A percentile compares a stretch with the other conserved stretches of the same genome.
Evolutionary conservation across 64 coral and sea anemone genomes (phyloP).

Genomic region (Actinia tenebrosa): DNA sequence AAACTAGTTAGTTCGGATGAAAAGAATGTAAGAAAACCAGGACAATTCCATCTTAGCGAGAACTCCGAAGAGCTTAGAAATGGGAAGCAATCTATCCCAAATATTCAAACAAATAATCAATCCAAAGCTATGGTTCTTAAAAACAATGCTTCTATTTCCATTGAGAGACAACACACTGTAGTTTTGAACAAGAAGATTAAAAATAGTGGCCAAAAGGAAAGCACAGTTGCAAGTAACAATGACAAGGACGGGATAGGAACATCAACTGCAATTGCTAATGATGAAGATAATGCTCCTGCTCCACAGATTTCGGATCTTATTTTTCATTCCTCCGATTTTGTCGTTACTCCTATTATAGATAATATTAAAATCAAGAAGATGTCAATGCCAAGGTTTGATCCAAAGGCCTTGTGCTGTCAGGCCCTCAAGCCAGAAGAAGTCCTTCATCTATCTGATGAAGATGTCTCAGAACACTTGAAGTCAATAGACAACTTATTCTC

Average conservation of each 20-base stretch:
- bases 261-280: not conserved
- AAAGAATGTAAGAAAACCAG: not conserved
- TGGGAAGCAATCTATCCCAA: not conserved
- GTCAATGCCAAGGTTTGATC: conserved; percentile 69
- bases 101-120: not conserved
- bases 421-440: conserved; percentile 79
- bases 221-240: conserved; percentile 9
- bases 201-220: conserved; percentile 13
- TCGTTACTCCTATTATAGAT: conserved; percentile 84
- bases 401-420: conserved; percentile 76
- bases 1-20: not conserved
- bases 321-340: conserved; percentile 85
- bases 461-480: conserved; percentile 60
- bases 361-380: conserved; percentile 87
- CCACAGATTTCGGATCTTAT: conserved; percentile 32
- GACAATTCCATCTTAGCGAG: not conserved
- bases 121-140: not conserved
- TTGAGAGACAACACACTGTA: not conserved
- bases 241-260: not conserved
- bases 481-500: conserved; percentile 50
- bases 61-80: conserved; percentile 11
- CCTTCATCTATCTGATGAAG: conserved; percentile 44
- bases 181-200: conserved; percentile 26
- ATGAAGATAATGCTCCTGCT: not conserved
- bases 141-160: not conserved